These are phyloP conservation scores for Paedocypris micromegethes DNA, from an alignment of 2,797 vertebrate species.

Conservation along the genomic window DNA sequence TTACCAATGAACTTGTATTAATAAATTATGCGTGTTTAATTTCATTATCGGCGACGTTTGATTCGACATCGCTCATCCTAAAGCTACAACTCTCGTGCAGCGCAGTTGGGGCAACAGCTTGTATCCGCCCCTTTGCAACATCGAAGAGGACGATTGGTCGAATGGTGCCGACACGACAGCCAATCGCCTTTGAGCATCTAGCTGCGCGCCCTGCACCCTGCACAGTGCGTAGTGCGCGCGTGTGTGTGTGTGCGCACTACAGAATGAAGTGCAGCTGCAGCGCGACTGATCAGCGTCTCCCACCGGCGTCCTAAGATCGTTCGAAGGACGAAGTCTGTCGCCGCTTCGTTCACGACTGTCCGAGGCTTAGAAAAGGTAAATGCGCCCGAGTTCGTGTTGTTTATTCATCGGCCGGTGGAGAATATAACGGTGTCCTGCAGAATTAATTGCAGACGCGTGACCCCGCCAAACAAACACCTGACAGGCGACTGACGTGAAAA, in stretches of 20 bases:
- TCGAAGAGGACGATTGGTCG: slow-evolving; percentile 31
- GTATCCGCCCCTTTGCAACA: background rate
- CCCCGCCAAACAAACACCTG: background rate
- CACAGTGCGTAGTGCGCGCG: too few species aligned
- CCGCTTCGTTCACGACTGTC: too few species aligned
- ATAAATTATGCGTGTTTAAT: too few species aligned
- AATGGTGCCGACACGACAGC: slow-evolving; percentile 2
- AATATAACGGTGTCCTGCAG: background rate
- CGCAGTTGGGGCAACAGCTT: too few species aligned
- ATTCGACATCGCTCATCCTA: too few species aligned
- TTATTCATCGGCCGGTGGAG: background rate
- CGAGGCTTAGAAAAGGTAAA: slow-evolving; percentile 7
- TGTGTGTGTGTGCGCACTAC: background rate
- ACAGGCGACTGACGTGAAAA: background rate
- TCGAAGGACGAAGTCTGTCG: slow-evolving; percentile 13
- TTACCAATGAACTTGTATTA: too few species aligned
- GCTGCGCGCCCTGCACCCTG: background rate
- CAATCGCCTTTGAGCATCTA: slow-evolving; percentile 12
- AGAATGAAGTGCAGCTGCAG: slow-evolving; percentile 1
- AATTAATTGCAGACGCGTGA: background rate
- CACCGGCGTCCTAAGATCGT: slow-evolving; percentile 17
- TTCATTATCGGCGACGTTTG: too few species aligned
- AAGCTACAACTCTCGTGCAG: too few species aligned
- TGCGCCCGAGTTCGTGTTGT: background rate
- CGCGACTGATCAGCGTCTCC: slow-evolving; percentile 1